phyloP scores from a whole-genome alignment of 1,140 invertebrate genomes.

The Drosophila kanapiae region DNA sequence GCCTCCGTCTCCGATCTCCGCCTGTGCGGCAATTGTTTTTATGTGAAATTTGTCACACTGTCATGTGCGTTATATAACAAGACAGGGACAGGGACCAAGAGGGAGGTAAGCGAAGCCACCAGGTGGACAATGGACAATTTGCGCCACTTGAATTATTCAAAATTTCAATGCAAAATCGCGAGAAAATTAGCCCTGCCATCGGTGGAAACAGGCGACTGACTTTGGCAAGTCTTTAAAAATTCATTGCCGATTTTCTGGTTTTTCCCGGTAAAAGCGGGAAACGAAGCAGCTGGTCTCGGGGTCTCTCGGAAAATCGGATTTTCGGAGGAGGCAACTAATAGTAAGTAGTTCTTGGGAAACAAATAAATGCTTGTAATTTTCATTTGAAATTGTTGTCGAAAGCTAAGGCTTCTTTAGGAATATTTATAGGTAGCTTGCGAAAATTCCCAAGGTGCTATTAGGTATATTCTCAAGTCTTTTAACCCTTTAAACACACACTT shows the following conservation, averaged over 20 bases:
- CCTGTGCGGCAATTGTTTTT: slow-evolving; percentile 69
- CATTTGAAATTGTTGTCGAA: neutral
- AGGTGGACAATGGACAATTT: slow-evolving; percentile 58
- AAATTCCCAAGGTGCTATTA: neutral
- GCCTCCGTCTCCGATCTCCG: neutral
- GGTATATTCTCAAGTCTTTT: too few species aligned
- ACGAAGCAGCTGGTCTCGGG: slow-evolving; percentile 43
- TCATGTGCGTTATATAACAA: slow-evolving; percentile 68
- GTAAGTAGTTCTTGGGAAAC: slow-evolving; percentile 8
- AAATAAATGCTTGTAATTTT: neutral
- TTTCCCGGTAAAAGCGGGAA: slow-evolving; percentile 20
- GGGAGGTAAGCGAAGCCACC: slow-evolving; percentile 16
- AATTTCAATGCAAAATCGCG: slow-evolving; percentile 75
- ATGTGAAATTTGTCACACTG: slow-evolving; percentile 83
- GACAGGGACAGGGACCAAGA: slow-evolving; percentile 1
- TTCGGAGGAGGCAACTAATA: slow-evolving; percentile 3
- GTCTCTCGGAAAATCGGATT: neutral
- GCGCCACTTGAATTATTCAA: slow-evolving; percentile 68
- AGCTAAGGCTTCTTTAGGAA: neutral
- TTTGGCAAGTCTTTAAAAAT: slow-evolving; percentile 52
- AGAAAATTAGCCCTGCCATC: slow-evolving; percentile 64
- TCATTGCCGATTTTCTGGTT: slow-evolving; percentile 36
- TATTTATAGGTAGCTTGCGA: neutral
- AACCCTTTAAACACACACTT: neutral
- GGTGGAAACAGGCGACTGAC: slow-evolving; percentile 21